Conservation (phyloP, 2,888 invertebrate species). For the Synergus umbraculus region DNA sequence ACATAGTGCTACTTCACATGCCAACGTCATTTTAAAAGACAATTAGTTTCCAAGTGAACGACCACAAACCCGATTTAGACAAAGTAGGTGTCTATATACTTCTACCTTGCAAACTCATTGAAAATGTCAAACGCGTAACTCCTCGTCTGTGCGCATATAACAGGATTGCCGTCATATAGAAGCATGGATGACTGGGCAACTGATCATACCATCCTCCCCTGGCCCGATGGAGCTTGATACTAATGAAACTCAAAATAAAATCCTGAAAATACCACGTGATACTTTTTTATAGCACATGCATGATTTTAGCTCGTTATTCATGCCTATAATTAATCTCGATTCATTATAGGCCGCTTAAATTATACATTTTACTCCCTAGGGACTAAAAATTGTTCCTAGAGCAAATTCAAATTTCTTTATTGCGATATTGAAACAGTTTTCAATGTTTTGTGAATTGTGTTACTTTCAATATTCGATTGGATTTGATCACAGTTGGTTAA, state of each 20-base stretch:
- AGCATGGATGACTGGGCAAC: slow-evolving; percentile 3
- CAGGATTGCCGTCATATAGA: slow-evolving; percentile 29
- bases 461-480: no score
- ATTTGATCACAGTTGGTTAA: no score
- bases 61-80: not conserved
- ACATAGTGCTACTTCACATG: not conserved
- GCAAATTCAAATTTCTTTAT: no score
- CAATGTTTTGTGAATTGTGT: no score
- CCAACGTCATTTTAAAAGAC: not conserved
- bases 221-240: slow-evolving; percentile 11
- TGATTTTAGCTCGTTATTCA: no score
- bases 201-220: not conserved
- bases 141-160: slow-evolving; percentile 6
- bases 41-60: slow-evolving; percentile 9
- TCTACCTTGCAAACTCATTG: slow-evolving; percentile 13
- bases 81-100: not conserved
- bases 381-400: no score
- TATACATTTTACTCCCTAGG: no score
- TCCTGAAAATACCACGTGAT: not conserved
- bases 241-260: not conserved
- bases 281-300: no score
- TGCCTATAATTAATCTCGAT: no score
- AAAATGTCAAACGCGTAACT: slow-evolving; percentile 20
- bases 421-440: no score
- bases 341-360: no score